Conservation (phyloP, 2,113 vertebrate genomes). For the Ammodytes marinus region DNA sequence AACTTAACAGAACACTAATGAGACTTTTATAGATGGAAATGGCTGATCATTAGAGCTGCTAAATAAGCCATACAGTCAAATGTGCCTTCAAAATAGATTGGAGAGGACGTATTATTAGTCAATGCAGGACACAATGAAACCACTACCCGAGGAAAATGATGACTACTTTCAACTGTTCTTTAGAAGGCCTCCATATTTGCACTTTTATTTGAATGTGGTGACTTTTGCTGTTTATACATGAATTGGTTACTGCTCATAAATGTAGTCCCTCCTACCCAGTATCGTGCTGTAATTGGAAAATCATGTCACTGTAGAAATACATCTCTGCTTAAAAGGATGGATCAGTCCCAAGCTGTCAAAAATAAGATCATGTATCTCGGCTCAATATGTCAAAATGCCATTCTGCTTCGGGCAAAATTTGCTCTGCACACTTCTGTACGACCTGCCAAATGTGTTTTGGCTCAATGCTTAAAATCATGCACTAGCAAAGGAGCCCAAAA, state of each 20-base stretch:
- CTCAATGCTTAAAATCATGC: slow-evolving; percentile 15
- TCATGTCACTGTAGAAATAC: not conserved
- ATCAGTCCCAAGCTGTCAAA: not conserved
- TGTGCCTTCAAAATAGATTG: slow-evolving; percentile 26
- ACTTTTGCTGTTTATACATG: not conserved
- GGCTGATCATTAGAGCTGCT: slow-evolving; percentile 42
- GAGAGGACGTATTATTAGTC: not conserved
- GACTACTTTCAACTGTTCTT: not conserved
- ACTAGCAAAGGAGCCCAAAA: not conserved
- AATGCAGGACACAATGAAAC: not conserved
- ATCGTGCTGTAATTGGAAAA: not conserved
- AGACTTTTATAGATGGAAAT: slow-evolving; percentile 36
- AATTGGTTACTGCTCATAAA: not conserved
- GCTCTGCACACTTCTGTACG: not conserved
- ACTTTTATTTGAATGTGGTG: not conserved
- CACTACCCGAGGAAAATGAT: not conserved
- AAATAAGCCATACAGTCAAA: slow-evolving; percentile 28
- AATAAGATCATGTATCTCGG: not conserved
- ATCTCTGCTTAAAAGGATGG: not conserved
- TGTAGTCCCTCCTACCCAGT: not conserved
- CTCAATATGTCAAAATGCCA: slow-evolving; percentile 10
- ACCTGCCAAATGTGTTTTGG: slow-evolving; percentile 41
- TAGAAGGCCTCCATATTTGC: not conserved
- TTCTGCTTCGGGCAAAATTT: not conserved
- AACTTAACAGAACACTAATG: slow-evolving; percentile 54